Base-by-base conservation (phyloP, 1,140 invertebrate genomes). In the Doryteuthis pealeii region DNA sequence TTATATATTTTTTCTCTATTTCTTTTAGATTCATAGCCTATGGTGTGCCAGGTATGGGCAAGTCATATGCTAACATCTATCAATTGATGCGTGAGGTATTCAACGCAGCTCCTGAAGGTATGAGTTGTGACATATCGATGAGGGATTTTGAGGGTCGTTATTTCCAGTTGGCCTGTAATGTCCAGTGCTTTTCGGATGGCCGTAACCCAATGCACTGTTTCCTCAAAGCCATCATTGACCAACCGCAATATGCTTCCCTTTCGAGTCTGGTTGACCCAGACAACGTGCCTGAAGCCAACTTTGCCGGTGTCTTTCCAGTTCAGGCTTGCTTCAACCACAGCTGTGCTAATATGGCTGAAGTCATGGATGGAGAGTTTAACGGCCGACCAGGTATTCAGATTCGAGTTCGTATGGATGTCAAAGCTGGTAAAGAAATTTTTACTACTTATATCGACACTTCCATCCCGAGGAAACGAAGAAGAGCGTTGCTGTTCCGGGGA, bases 321-420 rank as follows among this genome's bases (percentile, higher is more conserved):
- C 80, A 82, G 35, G 79, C 81, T 15, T 82, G 79, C 65, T 69
- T 84, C 31, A 83, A 83, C 70, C 83, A 84, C 71, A 82, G 79
- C 22, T 84, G 83, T 73, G 77, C 74, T 26, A 82, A 82, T 70
- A 83, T 79, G 62, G 81, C 77, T 22, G 79, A 81, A 70, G 78
- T 83, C 15, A 33, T 73, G 43, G 76, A 75, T 33, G 76, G 62
- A 26, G 71, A 12, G 70, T 74, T 74, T n/a, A 69, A 79, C 28
- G 79, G 79, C 2, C 71, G 72, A 67, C 79, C 81, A 0, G 81
- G 83, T 15, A 75, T 83, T 6, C 43, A 65, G 12, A 72, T 83
- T 0, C 70, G 74, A n/a, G 81, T 80, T 26, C 77, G 71, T 68
- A 69, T 45, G 40, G 33, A 76, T 26, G 75, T 83, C 5, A 72